phyloP scores from a whole-genome alignment of 2,113 vertebrate species.

The Leucoraja erinaceus region DNA sequence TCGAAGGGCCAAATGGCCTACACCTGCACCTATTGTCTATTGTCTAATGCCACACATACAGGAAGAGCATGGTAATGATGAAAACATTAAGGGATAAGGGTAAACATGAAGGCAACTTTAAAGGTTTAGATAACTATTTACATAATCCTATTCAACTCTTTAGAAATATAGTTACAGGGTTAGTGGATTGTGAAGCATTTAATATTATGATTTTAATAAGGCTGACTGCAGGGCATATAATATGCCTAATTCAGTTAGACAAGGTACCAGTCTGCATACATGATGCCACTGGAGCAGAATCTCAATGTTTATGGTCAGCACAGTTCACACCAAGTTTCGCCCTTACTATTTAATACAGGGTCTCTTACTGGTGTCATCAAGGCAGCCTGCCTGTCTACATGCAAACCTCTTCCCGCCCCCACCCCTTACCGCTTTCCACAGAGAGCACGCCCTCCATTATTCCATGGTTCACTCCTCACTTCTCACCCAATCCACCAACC shows the following conservation, averaged over 20 bases:
- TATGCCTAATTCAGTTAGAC: background rate
- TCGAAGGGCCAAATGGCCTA: too few relatives aligned
- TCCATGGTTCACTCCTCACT: too few relatives aligned
- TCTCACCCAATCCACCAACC: too few relatives aligned
- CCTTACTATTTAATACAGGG: background rate
- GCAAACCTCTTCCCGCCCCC: background rate
- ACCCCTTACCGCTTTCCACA: too few relatives aligned
- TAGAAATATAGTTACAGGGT: background rate
- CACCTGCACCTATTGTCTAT: too few relatives aligned
- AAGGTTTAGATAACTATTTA: background rate
- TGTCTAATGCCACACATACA: too few relatives aligned
- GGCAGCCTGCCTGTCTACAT: background rate
- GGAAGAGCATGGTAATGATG: background rate
- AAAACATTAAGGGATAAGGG: background rate
- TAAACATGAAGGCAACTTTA: background rate
- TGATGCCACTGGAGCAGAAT: background rate
- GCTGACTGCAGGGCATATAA: background rate
- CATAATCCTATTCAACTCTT: background rate
- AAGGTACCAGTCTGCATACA: background rate
- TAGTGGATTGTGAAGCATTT: background rate
- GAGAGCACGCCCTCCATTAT: too few relatives aligned
- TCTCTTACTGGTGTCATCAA: background rate
- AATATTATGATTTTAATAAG: background rate
- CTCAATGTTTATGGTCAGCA: background rate
- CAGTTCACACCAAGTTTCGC: background rate